Conservation (phyloP, 37 sponge, comb jelly and placozoan genomes). For the Halichondria panicea region DNA sequence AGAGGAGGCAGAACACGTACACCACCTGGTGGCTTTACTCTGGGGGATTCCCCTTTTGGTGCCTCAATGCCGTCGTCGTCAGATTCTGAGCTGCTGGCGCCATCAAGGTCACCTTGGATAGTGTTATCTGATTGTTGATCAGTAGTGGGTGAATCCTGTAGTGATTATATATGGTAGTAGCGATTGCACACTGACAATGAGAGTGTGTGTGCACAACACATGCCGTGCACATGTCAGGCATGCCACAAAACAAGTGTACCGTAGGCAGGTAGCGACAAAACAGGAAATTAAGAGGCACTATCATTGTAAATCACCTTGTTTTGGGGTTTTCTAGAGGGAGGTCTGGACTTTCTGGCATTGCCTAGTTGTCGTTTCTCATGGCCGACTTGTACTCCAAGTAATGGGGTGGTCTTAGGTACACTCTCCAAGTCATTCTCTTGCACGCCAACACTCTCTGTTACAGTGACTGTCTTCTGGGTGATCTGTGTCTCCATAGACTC, state of each 20-base stretch:
- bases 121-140: too few species aligned
- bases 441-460: background rate
- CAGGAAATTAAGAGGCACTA: background rate
- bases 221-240: background rate
- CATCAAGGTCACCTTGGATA: too few species aligned
- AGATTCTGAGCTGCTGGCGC: too few species aligned
- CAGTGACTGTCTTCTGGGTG: conserved; percentile 5
- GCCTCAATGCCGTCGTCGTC: too few species aligned
- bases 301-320: background rate
- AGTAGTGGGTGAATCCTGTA: background rate
- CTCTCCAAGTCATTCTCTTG: background rate
- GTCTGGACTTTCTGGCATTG: conserved; percentile 22
- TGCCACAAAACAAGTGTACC: background rate
- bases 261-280: background rate
- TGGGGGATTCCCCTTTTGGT: too few species aligned
- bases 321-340: conserved; percentile 10
- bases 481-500: conserved; percentile 21
- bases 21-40: too few species aligned
- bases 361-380: conserved; percentile 38
- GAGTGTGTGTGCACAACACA: too few species aligned
- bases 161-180: too few species aligned
- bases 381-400: conserved; percentile 41
- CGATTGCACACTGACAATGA: too few species aligned
- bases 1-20: background rate
- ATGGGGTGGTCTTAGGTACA: conserved; percentile 31